phyloP scores from a whole-genome alignment of 2,888 invertebrate species.

The Polydesmus complanatus region DNA sequence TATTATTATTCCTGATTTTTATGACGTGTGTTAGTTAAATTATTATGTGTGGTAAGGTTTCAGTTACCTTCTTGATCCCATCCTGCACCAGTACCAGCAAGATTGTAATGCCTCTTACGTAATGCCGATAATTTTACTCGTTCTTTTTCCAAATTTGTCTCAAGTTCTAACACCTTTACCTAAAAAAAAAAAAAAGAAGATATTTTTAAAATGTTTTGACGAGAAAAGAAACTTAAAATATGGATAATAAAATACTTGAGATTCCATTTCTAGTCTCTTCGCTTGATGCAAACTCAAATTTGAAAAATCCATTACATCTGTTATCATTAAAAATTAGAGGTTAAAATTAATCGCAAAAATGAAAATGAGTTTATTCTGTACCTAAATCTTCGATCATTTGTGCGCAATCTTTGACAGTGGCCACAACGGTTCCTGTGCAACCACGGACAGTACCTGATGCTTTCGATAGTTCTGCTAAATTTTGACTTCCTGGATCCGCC shows the following conservation, averaged over 20 bases:
- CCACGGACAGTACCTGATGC: slow-evolving; percentile 81
- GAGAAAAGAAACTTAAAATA: no score
- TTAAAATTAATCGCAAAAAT: no score
- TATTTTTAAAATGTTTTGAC: not conserved
- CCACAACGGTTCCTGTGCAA: slow-evolving; percentile 83
- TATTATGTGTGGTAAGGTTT: no score
- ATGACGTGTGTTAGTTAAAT: no score
- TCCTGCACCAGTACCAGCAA: slow-evolving; percentile 43
- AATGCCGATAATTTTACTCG: slow-evolving; percentile 69
- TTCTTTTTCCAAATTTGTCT: slow-evolving; percentile 78
- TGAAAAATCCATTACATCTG: slow-evolving; percentile 79
- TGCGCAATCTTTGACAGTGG: slow-evolving; percentile 78
- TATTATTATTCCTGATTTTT: no score
- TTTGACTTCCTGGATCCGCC: slow-evolving; percentile 67
- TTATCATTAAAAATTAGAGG: not conserved
- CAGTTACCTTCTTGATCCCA: slow-evolving; percentile 23
- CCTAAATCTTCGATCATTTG: slow-evolving; percentile 71
- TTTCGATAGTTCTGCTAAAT: slow-evolving; percentile 61
- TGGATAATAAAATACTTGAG: slow-evolving; percentile 76
- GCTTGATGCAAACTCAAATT: slow-evolving; percentile 83
- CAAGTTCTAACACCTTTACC: slow-evolving; percentile 71
- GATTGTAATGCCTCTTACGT: slow-evolving; percentile 79
- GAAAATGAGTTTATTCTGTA: slow-evolving; percentile 29
- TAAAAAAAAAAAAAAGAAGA: slow-evolving; percentile 20
- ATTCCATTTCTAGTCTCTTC: slow-evolving; percentile 92